Conservation (phyloP, 2,113 vertebrate genomes). For the Myrmecophaga tridactyla region DNA sequence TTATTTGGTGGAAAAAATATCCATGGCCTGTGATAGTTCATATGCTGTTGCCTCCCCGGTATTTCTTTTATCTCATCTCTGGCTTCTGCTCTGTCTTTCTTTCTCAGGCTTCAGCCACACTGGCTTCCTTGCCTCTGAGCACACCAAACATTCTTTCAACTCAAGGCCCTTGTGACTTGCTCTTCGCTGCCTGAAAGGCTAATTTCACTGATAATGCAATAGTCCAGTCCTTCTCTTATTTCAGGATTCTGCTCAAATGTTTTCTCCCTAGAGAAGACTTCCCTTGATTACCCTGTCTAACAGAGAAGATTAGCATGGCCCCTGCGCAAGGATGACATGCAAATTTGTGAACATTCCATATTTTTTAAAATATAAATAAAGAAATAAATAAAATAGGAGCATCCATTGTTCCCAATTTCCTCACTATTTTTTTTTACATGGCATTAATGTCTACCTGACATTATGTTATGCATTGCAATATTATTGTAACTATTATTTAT, state of each 20-base stretch:
- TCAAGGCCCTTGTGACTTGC: not conserved
- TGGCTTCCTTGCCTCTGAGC: not conserved
- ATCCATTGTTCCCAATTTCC: not conserved
- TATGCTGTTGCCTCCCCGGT: not conserved
- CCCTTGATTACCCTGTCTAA: not conserved
- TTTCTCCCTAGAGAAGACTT: not conserved
- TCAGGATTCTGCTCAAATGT: not conserved
- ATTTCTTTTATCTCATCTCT: not conserved
- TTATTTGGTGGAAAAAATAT: not conserved
- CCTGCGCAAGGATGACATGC: no score
- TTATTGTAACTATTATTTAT: not conserved
- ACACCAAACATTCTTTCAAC: not conserved
- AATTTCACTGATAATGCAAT: not conserved
- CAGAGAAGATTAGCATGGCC: no score
- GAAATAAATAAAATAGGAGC: not conserved
- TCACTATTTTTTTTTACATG: not conserved
- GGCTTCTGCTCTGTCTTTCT: not conserved
- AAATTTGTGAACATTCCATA: no score
- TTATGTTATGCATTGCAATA: not conserved
- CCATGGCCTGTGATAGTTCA: not conserved
- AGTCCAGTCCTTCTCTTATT: not conserved
- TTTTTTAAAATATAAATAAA: no score
- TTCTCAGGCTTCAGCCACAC: no score
- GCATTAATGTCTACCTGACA: not conserved
- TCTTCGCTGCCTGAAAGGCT: not conserved